Evolutionary conservation across 1,140 invertebrate species (phyloP).

Genomic region (Calephelis virginiensis): DNA sequence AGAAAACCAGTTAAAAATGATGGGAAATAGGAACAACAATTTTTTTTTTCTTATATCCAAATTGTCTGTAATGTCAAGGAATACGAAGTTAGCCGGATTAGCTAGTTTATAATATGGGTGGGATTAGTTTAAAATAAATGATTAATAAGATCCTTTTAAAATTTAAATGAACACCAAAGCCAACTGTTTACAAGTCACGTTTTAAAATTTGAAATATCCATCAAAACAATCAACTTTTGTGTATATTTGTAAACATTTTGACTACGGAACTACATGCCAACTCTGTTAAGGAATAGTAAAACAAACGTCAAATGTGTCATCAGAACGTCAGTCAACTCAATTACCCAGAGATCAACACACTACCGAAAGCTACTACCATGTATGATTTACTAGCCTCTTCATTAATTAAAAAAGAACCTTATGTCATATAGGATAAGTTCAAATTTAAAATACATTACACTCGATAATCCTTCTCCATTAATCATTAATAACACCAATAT

Average conservation of each 20-base stretch:
- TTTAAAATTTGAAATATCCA: slow-evolving; percentile 4
- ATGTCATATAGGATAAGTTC: slow-evolving; percentile 35
- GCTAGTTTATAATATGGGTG: no score
- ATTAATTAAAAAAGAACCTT: slow-evolving; percentile 41
- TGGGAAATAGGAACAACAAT: no score
- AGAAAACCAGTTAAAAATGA: no score
- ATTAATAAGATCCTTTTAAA: not conserved
- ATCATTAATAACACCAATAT: slow-evolving; percentile 78
- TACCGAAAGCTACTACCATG: slow-evolving; percentile 70
- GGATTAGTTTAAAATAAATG: not conserved
- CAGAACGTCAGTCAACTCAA: slow-evolving; percentile 74
- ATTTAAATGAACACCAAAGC: not conserved
- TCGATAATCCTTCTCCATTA: slow-evolving; percentile 70
- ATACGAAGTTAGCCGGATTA: no score
- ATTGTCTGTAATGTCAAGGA: no score
- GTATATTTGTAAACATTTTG: slow-evolving; percentile 39
- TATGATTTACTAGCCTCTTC: slow-evolving; percentile 53
- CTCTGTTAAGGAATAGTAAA: slow-evolving; percentile 50
- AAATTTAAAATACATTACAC: slow-evolving; percentile 34
- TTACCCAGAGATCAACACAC: slow-evolving; percentile 73
- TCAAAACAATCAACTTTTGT: not conserved
- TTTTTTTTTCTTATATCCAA: no score
- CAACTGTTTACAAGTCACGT: slow-evolving; percentile 4
- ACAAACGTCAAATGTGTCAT: slow-evolving; percentile 75
- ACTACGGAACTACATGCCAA: slow-evolving; percentile 41